Percentiles rank a stretch among this genome's conserved stretches.
Conservation (phyloP, 1,140 invertebrate genomes). For the Drosophila virilis region DNA sequence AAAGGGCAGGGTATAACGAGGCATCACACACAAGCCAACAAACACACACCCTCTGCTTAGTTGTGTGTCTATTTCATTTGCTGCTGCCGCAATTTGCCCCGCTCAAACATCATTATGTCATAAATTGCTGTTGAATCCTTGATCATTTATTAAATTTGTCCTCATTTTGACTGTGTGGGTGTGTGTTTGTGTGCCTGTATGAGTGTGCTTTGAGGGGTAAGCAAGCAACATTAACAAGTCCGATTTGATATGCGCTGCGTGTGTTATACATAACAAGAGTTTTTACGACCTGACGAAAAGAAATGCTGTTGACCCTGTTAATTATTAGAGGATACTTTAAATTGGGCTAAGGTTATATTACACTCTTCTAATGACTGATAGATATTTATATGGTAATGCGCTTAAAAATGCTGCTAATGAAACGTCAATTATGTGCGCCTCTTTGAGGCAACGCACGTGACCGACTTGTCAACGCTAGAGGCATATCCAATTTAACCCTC, state of each 20-base stretch:
- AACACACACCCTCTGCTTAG: conserved; percentile 11
- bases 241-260: conserved; percentile 48
- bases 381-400: conserved; percentile 63
- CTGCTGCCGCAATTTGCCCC: conserved; percentile 55
- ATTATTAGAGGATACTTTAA: conserved; percentile 63
- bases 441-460: conserved; percentile 60
- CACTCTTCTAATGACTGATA: neutral
- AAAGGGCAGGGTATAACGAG: conserved; percentile 57
- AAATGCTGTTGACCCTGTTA: conserved; percentile 28
- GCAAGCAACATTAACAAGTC: conserved; percentile 40
- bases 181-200: conserved; percentile 27
- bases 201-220: neutral
- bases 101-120: conserved; percentile 74
- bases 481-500: conserved; percentile 82
- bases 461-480: conserved; percentile 73
- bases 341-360: conserved; percentile 21
- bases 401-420: conserved; percentile 72
- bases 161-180: conserved; percentile 37
- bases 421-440: conserved; percentile 78
- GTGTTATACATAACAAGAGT: conserved; percentile 39
- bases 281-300: conserved; percentile 36
- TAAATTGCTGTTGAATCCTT: conserved; percentile 79
- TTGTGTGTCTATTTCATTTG: conserved; percentile 38
- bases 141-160: conserved; percentile 82
- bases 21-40: conserved; percentile 25